These are phyloP conservation scores for Tetheella fluctuosa DNA, from an alignment of 2,888 invertebrate genomes.

Conservation along the genomic window DNA sequence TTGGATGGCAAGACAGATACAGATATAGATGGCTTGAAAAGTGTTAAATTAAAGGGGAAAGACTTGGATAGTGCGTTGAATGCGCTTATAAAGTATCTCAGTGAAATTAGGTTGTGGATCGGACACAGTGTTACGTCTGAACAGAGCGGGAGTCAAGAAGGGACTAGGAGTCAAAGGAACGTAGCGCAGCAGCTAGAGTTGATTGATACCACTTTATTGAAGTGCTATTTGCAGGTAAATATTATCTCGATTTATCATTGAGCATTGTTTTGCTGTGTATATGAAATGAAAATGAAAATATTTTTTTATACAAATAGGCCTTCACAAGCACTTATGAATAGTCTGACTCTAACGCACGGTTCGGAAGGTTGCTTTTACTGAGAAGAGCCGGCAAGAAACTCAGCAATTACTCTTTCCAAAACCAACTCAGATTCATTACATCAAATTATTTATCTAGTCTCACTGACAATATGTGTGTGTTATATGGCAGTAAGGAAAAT, in stretches of 20 bases:
- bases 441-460: too few relatives aligned
- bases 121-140: constrained; percentile 64
- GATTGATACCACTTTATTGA: constrained; percentile 98
- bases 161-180: constrained; percentile 54
- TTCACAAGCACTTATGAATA: too few relatives aligned
- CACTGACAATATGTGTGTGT: too few relatives aligned
- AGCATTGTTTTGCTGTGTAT: constrained; percentile 11
- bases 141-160: constrained; percentile 41
- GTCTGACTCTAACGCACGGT: too few relatives aligned
- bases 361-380: too few relatives aligned
- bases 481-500: too few relatives aligned
- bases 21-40: constrained; percentile 42
- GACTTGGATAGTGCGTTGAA: constrained; percentile 94
- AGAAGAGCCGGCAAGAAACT: too few relatives aligned
- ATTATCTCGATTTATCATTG: constrained; percentile 4
- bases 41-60: constrained; percentile 88
- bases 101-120: constrained; percentile 87
- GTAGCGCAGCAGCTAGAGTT: constrained; percentile 88
- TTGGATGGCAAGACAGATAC: constrained; percentile 84
- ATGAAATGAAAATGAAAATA: too few relatives aligned
- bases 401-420: too few relatives aligned
- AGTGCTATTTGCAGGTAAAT: constrained; percentile 96
- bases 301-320: too few relatives aligned
- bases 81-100: constrained; percentile 95
- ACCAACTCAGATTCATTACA: too few relatives aligned